Evolutionary conservation across 2,797 vertebrate species (phyloP).

Genomic region (Sebastes oblongus): DNA sequence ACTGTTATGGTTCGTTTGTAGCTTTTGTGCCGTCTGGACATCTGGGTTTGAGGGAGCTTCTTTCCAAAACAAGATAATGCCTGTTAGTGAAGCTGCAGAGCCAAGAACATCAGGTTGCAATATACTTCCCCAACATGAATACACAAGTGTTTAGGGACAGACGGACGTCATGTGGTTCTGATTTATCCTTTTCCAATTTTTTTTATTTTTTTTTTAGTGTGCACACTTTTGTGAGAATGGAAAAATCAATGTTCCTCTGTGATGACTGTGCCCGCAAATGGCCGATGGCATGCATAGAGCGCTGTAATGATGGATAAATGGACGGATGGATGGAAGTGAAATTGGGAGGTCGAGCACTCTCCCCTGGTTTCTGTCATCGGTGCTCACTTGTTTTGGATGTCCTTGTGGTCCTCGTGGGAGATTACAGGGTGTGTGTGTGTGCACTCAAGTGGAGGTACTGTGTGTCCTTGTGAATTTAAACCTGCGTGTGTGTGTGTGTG

Average conservation of each 20-base stretch:
- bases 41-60: conserved; percentile 42
- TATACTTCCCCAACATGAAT: conserved; percentile 31
- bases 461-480: conserved; percentile 43
- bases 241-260: not conserved
- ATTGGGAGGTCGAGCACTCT: conserved; percentile 41
- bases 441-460: conserved; percentile 32
- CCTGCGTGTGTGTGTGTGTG: conserved; percentile 33
- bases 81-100: not conserved
- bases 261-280: not conserved
- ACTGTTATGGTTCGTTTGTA: conserved; percentile 60
- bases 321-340: conserved; percentile 34
- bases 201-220: not conserved
- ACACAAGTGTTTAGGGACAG: not conserved
- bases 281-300: not conserved
- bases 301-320: conserved; percentile 4
- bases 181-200: conserved; percentile 3
- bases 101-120: conserved; percentile 51
- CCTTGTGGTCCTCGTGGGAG: conserved; percentile 66
- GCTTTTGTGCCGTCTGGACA: conserved; percentile 40
- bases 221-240: not conserved
- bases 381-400: conserved; percentile 66
- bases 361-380: conserved; percentile 45
- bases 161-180: conserved; percentile 17
- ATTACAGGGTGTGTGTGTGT: conserved; percentile 27
- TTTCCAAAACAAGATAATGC: conserved; percentile 47